phyloP scores from a whole-genome alignment of 2,888 invertebrate genomes.

The Flexamia atlantica region DNA sequence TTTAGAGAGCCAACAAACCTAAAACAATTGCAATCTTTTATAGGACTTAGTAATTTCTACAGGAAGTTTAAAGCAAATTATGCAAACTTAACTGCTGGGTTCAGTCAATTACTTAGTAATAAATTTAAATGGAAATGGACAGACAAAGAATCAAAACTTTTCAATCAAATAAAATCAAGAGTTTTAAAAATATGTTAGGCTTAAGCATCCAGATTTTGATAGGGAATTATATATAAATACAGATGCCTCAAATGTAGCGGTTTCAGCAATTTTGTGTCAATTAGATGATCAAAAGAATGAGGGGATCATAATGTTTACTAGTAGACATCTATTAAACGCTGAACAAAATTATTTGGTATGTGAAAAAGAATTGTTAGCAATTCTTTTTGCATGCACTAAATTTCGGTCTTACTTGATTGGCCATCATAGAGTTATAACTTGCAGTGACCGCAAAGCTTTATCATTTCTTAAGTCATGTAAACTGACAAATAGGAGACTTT shows the following conservation, averaged over 20 bases:
- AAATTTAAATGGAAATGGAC: conserved; percentile 1
- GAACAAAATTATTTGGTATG: too few species aligned
- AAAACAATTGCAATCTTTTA: not conserved
- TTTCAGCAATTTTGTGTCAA: conserved; percentile 3
- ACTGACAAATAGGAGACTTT: not conserved
- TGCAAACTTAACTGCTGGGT: not conserved
- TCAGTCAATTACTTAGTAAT: not conserved
- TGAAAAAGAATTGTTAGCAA: too few species aligned
- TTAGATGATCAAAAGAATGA: not conserved
- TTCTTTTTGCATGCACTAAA: too few species aligned
- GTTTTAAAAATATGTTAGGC: not conserved
- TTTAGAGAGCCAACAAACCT: not conserved
- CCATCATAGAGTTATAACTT: too few species aligned
- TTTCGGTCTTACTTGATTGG: too few species aligned
- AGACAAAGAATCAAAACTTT: not conserved
- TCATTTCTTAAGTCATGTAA: conserved; percentile 31
- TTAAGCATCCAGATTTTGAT: conserved; percentile 14
- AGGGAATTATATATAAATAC: not conserved
- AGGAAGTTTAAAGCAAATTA: not conserved
- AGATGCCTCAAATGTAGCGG: not conserved
- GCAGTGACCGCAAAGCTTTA: conserved; percentile 11
- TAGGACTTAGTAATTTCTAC: not conserved
- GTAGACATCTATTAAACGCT: not conserved
- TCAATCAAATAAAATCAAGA: not conserved
- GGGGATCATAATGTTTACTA: not conserved